Evolutionary conservation across 1,140 invertebrate genomes (phyloP).

Genomic region (Papilio dardanus): DNA sequence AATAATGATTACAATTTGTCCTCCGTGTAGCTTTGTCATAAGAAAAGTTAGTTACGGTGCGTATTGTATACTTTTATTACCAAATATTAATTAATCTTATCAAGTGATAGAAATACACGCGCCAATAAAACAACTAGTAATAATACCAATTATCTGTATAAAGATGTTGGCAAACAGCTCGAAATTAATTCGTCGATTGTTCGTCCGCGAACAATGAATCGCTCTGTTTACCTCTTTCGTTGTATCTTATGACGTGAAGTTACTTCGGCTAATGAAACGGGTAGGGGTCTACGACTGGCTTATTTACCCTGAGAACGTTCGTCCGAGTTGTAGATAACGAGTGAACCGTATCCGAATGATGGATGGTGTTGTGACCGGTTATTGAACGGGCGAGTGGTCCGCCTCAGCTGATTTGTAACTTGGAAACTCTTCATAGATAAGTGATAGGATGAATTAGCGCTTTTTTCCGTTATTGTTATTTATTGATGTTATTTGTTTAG

Average conservation of each 20-base stretch:
- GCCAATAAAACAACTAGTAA: constrained; percentile 21
- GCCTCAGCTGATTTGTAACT: constrained; percentile 41
- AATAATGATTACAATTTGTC: background rate
- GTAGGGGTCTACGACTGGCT: constrained; percentile 42
- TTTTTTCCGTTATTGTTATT: constrained; percentile 24
- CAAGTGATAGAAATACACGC: constrained; percentile 16
- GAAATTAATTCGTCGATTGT: constrained; percentile 51
- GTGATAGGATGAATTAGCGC: constrained; percentile 41
- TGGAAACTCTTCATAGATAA: constrained; percentile 39
- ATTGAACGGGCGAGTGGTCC: constrained; percentile 36
- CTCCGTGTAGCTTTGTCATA: background rate
- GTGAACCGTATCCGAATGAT: constrained; percentile 49
- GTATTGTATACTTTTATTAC: background rate
- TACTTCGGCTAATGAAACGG: constrained; percentile 56
- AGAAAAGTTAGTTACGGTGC: background rate
- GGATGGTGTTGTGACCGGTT: constrained; percentile 46
- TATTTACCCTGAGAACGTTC: constrained; percentile 50
- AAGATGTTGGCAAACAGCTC: constrained; percentile 49
- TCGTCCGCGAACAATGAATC: constrained; percentile 51
- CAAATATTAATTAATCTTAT: background rate
- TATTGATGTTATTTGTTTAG: constrained; percentile 16
- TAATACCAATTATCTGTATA: constrained; percentile 46
- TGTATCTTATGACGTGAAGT: constrained; percentile 46
- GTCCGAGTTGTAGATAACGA: constrained; percentile 49
- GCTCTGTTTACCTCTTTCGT: constrained; percentile 49